Base-by-base conservation (phyloP, 1,140 invertebrate species). In the Pentalonia nigronervosa region DNA sequence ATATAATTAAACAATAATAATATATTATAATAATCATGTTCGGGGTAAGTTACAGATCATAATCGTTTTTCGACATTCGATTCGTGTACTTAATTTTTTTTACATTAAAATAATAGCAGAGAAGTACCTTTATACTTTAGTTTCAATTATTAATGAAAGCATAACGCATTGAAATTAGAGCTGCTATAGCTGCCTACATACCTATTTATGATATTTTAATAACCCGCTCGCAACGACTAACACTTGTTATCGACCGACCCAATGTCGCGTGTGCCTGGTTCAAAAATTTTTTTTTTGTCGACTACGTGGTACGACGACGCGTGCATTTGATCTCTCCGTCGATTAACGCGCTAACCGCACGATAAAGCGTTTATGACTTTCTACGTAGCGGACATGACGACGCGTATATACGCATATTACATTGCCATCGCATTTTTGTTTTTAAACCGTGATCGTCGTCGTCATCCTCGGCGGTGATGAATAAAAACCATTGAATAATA, bases 101-200 rank as follows among this genome's bases (percentile, higher is more conserved):
- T n/a, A 76, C 14, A n/a, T 76, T 17, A 76, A 76, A n/a, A 76
- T 76, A 76, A 76, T 76, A 34, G 14, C 14, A 21, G 4, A 76
- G 14, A 76, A 14, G 60, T 76, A n/a, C n/a, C 0, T 53, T 21
- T 11, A 76, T 34, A 76, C n/a, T 34, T 17, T 14, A 67, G n/a
- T 76, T 76, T 34, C n/a, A 76, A 76, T 76, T 76, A 76, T 76
- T 76, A 76, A 76, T 76, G 60, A 76, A 76, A n/a, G n/a, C 60
- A 76, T 76, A 76, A n/a, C 0, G 30, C n/a, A n/a, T 34, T 76
- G 20, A 76, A 76, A 76, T n/a, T n/a, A 76, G 4, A 76, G 60
- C n/a, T 76, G 30, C 14, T 76, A 14, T 76, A 67, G 30, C 11
- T 67, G 11, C 60, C 60, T 60, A 30, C 11, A 11, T 7, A 23